Evolutionary conservation across 2,797 vertebrate species (phyloP).

Genomic region (Phyllotis vaccarum): DNA sequence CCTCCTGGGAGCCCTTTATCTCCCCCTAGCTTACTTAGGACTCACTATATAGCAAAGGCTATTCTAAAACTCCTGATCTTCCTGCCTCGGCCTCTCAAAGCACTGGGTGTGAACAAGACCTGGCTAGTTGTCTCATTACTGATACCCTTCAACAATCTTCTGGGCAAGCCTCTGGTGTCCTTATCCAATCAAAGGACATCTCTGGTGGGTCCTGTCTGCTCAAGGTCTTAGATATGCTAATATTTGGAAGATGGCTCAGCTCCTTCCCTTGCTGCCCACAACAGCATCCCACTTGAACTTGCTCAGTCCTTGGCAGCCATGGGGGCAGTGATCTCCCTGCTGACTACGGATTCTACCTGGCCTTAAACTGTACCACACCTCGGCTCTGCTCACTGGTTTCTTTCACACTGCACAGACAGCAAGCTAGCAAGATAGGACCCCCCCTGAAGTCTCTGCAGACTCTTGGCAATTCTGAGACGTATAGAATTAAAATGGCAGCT

Average conservation of each 20-base stretch:
- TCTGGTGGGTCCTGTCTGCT: not conserved
- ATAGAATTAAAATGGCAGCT: not conserved
- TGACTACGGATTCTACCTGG: not conserved
- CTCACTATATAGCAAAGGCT: not conserved
- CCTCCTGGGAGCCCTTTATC: not conserved
- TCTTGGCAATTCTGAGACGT: slow-evolving; percentile 12
- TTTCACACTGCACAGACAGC: not conserved
- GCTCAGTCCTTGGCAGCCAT: not conserved
- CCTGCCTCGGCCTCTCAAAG: not conserved
- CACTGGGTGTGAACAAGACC: not conserved
- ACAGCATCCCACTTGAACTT: not conserved
- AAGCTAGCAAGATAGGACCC: not conserved
- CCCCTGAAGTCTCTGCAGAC: not conserved
- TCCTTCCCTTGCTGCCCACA: not conserved
- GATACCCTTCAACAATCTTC: not conserved
- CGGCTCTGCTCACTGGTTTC: not conserved
- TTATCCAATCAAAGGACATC: not conserved
- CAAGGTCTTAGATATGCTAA: not conserved
- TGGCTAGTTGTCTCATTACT: not conserved
- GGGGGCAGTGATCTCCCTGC: not conserved
- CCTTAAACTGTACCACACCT: not conserved
- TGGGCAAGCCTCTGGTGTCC: not conserved
- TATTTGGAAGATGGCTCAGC: not conserved
- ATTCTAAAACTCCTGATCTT: not conserved
- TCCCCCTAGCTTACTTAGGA: not conserved